Evolutionary conservation across 2,888 invertebrate genomes (phyloP).

Genomic region (Drosophila peninsularis): DNA sequence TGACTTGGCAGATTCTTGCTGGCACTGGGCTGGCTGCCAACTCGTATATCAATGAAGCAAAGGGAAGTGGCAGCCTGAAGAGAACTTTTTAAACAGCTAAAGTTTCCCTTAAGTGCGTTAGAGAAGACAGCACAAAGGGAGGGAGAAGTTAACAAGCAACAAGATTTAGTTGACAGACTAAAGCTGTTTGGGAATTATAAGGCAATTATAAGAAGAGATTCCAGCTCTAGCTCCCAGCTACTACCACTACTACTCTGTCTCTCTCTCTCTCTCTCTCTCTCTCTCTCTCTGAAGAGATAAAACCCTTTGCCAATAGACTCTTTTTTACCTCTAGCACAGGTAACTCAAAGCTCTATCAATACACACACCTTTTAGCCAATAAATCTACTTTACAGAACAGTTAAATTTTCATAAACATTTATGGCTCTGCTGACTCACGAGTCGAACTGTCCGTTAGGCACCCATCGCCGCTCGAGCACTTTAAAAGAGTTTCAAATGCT

Average conservation of each 20-base stretch:
- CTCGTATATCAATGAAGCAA: conserved; percentile 16
- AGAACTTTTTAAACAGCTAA: conserved; percentile 24
- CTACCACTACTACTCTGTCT: too few species aligned
- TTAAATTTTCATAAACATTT: not conserved
- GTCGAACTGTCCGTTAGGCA: conserved; percentile 23
- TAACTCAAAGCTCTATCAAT: not conserved
- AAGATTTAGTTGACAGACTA: not conserved
- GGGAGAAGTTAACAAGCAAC: not conserved
- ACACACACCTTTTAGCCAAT: not conserved
- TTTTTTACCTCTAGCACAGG: not conserved
- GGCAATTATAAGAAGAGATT: not conserved
- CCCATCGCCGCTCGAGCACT: conserved; percentile 6
- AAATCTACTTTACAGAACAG: not conserved
- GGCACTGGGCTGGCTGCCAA: conserved; percentile 15
- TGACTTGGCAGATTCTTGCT: conserved; percentile 45
- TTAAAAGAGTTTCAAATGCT: conserved; percentile 7
- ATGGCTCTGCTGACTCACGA: conserved; percentile 24
- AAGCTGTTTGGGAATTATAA: not conserved
- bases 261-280: too few species aligned
- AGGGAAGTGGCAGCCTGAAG: conserved; percentile 1
- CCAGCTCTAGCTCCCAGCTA: too few species aligned
- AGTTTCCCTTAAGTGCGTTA: conserved; percentile 24
- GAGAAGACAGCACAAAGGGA: not conserved
- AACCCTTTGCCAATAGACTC: not conserved
- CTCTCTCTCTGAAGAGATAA: too few species aligned